phyloP scores from a whole-genome alignment of 2,888 invertebrate species.

The Tenthredo livida region DNA sequence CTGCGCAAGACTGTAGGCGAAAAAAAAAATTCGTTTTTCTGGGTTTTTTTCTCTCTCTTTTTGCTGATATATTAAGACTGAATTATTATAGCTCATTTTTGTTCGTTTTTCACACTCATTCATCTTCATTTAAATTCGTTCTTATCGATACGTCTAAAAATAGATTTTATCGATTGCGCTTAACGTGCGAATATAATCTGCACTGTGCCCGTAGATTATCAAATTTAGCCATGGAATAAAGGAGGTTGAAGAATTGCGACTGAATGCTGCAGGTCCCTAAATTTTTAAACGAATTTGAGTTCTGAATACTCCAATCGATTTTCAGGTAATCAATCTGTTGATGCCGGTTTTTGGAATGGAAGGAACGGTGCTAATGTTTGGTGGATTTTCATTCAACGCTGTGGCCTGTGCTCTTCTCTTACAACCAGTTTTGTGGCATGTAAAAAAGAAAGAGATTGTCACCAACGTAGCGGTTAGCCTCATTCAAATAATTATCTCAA shows the following conservation, averaged over 20 bases:
- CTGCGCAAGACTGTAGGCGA: background rate
- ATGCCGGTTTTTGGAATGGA: constrained; percentile 83
- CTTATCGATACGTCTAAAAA: background rate
- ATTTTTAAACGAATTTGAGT: background rate
- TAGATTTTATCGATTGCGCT: background rate
- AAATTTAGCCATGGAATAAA: background rate
- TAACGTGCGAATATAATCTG: background rate
- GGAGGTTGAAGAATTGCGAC: background rate
- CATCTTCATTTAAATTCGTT: background rate
- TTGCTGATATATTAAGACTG: background rate
- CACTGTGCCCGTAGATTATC: background rate
- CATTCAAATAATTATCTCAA: background rate
- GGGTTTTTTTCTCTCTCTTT: no score
- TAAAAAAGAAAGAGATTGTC: constrained; percentile 76
- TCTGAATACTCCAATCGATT: background rate
- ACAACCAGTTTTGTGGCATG: constrained; percentile 89
- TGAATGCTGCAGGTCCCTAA: background rate
- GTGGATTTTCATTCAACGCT: constrained; percentile 85
- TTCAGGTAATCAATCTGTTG: constrained; percentile 83
- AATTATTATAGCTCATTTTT: background rate
- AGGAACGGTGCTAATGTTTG: constrained; percentile 84
- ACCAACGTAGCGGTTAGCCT: constrained; percentile 1
- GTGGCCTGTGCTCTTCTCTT: constrained; percentile 84
- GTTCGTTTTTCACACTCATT: background rate
- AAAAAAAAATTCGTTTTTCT: background rate